A percentile compares a stretch with the other conserved stretches of the same genome.
phyloP scores from a whole-genome alignment of 2,797 vertebrate genomes.

The Tympanoctomys barrerae region DNA sequence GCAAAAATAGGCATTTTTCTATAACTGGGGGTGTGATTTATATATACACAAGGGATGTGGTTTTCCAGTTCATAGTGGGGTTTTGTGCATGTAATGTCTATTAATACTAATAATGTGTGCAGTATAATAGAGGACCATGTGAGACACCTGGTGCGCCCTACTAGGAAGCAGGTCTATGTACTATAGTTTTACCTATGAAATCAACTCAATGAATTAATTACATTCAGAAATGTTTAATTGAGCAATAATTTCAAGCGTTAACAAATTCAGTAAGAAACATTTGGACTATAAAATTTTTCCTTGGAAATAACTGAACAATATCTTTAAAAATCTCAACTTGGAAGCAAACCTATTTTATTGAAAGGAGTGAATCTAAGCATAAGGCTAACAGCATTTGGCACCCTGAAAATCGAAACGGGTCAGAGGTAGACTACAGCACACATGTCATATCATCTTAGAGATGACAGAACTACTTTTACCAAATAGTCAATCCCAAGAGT shows the following conservation, averaged over 20 bases:
- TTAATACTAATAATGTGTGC: conserved; percentile 74
- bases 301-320: conserved; percentile 49
- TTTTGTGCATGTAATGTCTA: conserved; percentile 72
- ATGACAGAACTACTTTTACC: not conserved
- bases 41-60: conserved; percentile 59
- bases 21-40: conserved; percentile 52
- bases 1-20: conserved; percentile 64
- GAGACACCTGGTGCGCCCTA: conserved; percentile 28
- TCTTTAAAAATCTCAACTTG: conserved; percentile 68
- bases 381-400: not conserved
- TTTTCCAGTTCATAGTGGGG: conserved; percentile 76
- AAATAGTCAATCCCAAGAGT: not conserved
- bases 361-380: conserved; percentile 35
- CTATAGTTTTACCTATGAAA: conserved; percentile 73
- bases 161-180: conserved; percentile 72
- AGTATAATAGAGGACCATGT: conserved; percentile 67
- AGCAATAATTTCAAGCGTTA: conserved; percentile 74
- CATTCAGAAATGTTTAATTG: conserved; percentile 64
- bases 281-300: conserved; percentile 76
- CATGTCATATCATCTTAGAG: not conserved
- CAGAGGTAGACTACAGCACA: not conserved
- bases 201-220: conserved; percentile 79
- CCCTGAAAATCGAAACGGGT: not conserved
- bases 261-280: conserved; percentile 32
- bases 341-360: conserved; percentile 18